These are phyloP conservation scores for Drosophila infuscata DNA, from an alignment of 2,888 invertebrate genomes.

Conservation along the genomic window DNA sequence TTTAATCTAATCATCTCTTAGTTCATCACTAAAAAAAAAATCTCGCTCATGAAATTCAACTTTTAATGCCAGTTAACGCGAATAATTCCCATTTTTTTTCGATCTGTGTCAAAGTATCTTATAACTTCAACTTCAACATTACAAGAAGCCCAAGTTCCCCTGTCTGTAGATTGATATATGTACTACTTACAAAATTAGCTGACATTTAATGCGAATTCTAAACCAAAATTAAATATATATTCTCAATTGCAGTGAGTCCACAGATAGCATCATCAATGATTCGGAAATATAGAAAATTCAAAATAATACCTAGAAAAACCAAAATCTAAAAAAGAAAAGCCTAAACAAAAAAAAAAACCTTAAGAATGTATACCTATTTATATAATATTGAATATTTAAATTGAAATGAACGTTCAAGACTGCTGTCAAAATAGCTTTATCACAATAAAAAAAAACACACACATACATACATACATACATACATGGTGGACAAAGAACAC, in stretches of 20 bases:
- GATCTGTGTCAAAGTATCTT: neutral
- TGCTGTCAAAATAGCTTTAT: conserved; percentile 83
- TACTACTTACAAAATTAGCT: conserved; percentile 5
- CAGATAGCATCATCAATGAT: conserved; percentile 27
- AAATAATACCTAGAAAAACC: neutral
- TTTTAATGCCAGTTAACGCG: neutral
- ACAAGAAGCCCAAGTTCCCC: neutral
- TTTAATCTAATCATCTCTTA: neutral
- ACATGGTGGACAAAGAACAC: conserved; percentile 34
- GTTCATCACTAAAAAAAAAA: neutral
- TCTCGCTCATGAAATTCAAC: neutral
- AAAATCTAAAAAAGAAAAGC: neutral
- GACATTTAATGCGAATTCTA: neutral
- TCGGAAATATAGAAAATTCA: conserved; percentile 16
- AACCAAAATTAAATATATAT: conserved; percentile 25
- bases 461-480: conserved; percentile 31
- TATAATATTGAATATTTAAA: conserved; percentile 79
- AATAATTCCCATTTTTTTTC: no score
- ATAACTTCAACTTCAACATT: conserved; percentile 1
- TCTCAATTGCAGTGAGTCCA: conserved; percentile 49
- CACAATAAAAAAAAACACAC: conserved; percentile 50
- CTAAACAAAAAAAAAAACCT: conserved; percentile 27
- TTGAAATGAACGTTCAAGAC: conserved; percentile 81
- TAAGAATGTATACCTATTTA: conserved; percentile 77
- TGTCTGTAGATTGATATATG: conserved; percentile 8